Percentiles rank a stretch among this genome's conserved stretches.
Conservation (phyloP, 2,113 vertebrate species). For the Lagopus muta region DNA sequence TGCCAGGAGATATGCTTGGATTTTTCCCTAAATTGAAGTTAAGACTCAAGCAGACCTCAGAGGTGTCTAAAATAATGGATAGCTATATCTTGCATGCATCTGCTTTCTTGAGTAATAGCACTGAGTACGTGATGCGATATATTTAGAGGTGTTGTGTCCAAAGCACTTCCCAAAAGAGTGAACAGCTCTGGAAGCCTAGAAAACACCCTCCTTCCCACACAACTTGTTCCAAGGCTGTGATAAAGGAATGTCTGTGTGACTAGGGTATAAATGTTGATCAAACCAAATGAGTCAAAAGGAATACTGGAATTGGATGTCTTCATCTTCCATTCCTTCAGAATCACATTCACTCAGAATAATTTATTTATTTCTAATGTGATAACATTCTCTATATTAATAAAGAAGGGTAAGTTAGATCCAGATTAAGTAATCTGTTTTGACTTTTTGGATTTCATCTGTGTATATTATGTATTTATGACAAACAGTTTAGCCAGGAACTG, state of each 20-base stretch:
- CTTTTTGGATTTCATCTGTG: neutral
- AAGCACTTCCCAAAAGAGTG: neutral
- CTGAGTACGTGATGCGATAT: neutral
- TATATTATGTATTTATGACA: neutral
- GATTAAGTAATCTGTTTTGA: neutral
- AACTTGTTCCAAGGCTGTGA: neutral
- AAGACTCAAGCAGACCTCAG: neutral
- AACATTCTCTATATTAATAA: neutral
- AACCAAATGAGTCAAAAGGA: conserved; percentile 36
- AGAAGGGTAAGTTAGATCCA: neutral
- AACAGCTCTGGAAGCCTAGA: neutral
- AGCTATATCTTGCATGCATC: neutral
- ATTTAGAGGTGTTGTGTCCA: neutral
- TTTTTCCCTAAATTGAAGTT: conserved; percentile 7
- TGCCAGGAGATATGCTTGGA: neutral
- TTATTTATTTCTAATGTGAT: conserved; percentile 12
- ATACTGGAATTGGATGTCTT: conserved; percentile 33
- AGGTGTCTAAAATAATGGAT: conserved; percentile 5
- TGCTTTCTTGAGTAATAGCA: neutral
- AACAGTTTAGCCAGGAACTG: conserved; percentile 20
- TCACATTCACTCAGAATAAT: neutral
- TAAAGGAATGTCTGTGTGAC: conserved; percentile 29
- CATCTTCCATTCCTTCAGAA: neutral
- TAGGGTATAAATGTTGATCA: conserved; percentile 22
- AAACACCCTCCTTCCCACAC: neutral